Conservation (phyloP, 2,797 vertebrate genomes). For the Myotis vivesi region DNA sequence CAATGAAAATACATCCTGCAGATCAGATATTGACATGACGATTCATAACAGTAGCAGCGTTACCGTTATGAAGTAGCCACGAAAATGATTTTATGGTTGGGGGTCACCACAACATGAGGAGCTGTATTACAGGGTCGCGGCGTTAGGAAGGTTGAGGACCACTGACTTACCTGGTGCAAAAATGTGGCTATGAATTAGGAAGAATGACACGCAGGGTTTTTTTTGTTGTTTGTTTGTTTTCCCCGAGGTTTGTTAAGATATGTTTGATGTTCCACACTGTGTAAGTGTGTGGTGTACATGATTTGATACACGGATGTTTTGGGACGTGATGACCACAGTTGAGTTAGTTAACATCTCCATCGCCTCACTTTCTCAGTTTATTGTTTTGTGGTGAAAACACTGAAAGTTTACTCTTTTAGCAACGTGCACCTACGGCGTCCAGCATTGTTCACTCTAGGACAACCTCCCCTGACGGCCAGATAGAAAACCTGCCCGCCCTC, state of each 20-base stretch:
- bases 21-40: no score
- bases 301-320: not conserved
- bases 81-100: no score
- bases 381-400: not conserved
- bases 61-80: no score
- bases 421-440: not conserved
- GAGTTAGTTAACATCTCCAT: not conserved
- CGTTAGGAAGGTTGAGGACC: no score
- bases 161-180: not conserved
- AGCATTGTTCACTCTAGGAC: not conserved
- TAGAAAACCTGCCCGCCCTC: no score
- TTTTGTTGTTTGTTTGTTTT: not conserved
- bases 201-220: not conserved
- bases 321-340: not conserved
- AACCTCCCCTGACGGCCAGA: no score
- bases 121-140: no score
- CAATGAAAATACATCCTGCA: no score
- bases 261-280: no score
- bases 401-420: not conserved
- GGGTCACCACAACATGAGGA: no score
- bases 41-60: no score
- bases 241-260: not conserved
- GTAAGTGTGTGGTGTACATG: not conserved
- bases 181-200: not conserved
- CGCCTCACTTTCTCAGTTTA: not conserved